phyloP scores from a whole-genome alignment of 2,888 invertebrate species.

The Antitype chi region DNA sequence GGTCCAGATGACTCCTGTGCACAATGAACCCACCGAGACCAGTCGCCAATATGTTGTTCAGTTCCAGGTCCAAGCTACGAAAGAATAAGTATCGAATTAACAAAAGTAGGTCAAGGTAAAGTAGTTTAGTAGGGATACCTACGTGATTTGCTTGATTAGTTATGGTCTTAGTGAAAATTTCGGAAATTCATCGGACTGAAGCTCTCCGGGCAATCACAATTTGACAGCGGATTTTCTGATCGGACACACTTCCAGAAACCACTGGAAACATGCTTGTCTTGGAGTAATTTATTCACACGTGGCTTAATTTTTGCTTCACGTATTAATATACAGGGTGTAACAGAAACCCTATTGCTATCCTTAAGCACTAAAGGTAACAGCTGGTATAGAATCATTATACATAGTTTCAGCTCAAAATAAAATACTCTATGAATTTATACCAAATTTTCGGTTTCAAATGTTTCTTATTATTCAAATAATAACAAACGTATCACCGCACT shows the following conservation, averaged over 20 bases:
- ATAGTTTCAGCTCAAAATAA: no score
- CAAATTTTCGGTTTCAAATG: no score
- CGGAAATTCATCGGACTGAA: background rate
- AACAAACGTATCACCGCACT: no score
- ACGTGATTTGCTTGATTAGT: background rate
- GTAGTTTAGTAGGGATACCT: background rate
- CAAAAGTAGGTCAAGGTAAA: background rate
- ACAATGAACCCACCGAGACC: constrained; percentile 82
- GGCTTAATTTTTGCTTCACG: background rate
- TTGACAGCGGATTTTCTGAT: background rate
- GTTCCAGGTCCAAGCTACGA: constrained; percentile 79
- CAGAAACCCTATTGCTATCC: no score
- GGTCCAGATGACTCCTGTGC: constrained; percentile 74
- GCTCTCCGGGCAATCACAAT: background rate
- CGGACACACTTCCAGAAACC: background rate
- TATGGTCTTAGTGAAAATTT: background rate
- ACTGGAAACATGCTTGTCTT: no score
- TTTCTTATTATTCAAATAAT: no score
- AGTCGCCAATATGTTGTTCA: constrained; percentile 70
- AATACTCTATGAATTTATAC: no score
- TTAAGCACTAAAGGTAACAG: no score
- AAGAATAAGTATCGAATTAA: constrained; percentile 2
- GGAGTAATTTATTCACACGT: no score
- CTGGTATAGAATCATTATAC: no score
- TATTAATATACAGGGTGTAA: no score